Evolutionary conservation across 2,113 vertebrate species (phyloP).

Genomic region (Tretioscincus oriximinensis): DNA sequence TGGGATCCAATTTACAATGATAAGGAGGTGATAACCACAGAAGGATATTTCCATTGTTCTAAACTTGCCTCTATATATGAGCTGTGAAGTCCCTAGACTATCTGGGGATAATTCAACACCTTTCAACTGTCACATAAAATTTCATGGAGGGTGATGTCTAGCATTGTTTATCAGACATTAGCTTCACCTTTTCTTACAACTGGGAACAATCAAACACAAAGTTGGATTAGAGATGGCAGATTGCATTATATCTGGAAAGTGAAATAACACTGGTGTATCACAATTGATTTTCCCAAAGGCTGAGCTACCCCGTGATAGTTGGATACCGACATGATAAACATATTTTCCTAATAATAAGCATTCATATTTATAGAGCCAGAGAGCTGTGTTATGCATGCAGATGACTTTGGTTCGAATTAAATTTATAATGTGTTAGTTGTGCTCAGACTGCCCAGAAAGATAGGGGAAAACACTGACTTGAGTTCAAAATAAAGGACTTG

Average conservation of each 20-base stretch:
- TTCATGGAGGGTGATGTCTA: conserved; percentile 62
- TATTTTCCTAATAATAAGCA: conserved; percentile 52
- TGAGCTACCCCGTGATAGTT: conserved; percentile 60
- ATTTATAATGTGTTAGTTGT: conserved; percentile 42
- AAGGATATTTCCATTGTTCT: conserved; percentile 64
- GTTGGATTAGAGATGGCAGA: conserved; percentile 69
- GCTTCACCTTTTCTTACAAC: conserved; percentile 68
- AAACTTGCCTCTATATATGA: conserved; percentile 54
- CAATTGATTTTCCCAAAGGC: conserved; percentile 68
- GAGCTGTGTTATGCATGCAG: conserved; percentile 55
- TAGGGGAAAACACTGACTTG: conserved; percentile 32
- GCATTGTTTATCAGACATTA: conserved; percentile 68
- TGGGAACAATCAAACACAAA: conserved; percentile 64
- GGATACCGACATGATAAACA: conserved; percentile 62
- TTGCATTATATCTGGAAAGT: conserved; percentile 61
- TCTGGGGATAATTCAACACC: conserved; percentile 63
- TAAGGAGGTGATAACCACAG: conserved; percentile 52
- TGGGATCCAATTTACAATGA: conserved; percentile 51
- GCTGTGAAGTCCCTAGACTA: conserved; percentile 57
- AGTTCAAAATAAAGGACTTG: conserved; percentile 29
- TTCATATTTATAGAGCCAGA: conserved; percentile 58
- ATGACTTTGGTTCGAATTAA: conserved; percentile 60
- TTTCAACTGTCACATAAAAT: conserved; percentile 70
- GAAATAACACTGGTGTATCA: conserved; percentile 66
- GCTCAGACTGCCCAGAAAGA: conserved; percentile 53